Evolutionary conservation across 2,797 vertebrate genomes (phyloP), one percentile per base, ranked within the genome.

Genomic region (Diceros bicornis): DNA sequence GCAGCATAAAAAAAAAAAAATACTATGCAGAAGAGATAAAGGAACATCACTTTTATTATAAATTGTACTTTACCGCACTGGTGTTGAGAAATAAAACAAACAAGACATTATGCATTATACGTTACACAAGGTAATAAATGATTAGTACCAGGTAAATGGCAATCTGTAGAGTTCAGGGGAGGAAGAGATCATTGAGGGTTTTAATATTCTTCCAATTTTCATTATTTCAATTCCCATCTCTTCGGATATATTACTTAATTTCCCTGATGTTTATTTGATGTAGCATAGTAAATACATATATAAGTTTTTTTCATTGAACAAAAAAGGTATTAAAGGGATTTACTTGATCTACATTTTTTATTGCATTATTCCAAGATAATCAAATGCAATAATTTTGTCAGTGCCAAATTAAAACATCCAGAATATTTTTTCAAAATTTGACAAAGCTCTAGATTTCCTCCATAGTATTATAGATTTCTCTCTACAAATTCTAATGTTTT

Each of bases 391-490:
- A 25, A n/a, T 69, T 86, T 85, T 69, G 13, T 75, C 82, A 77
- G 47, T 86, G 50, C 13, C n/a, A 95, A 89, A 86, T 27, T 79
- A 88, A 78, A 88, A 79, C 21, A 84, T 82, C 2, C 83, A 61
- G 13, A 34, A 34, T 75, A 62, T 62, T 57, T 55, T 64, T 50
- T 10, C 41, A 14, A 91, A 86, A 10, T 74, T 29, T n/a, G 32
- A 41, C 16, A 61, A 52, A 77, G 32, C 18, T 93, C 29, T 17
- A 55, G 23, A 82, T 17, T 85, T 81, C 78, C 27, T 75, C 18
- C n/a, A 66, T 14, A 52, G 18, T 37, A 2, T 72, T 34, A 34
- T 25, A 27, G 6, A 52, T 47, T 95, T 86, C 9, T 34, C 5
- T 62, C 18, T 59, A 7, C n/a, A 81, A 18, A 66, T 74, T 61